Base-by-base conservation (phyloP, 1,140 invertebrate genomes). In the Brachionus rotundiformis region DNA sequence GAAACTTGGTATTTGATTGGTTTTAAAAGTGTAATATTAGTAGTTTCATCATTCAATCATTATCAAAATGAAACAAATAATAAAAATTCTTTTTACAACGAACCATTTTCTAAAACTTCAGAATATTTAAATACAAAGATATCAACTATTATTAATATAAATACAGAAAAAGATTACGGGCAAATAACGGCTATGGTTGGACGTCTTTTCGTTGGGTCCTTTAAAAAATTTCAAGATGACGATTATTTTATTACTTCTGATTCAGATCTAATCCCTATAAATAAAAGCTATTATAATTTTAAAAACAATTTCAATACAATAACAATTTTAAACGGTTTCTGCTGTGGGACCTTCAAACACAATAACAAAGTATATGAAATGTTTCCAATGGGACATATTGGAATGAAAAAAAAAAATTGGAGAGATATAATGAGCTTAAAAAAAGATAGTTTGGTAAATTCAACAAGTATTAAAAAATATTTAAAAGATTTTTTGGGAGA, bases 341-440 rank as follows among this genome's bases (percentile, higher is more conserved):
- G 73, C n/a, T 77, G 73, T 59, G 39, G 39, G 23, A 47, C 13
- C 13, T 77, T 77, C 49, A 13, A 3, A 3, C 8, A 25, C 19
- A 59, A 59, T 23, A 77, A 77, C 3, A 8, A 10, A 10, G 49
- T 13, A n/a, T 77, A 47, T 36, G 39, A 59, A 47, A 77, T 77
- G 73, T 59, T n/a, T 29, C 73, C 73, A 6, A 77, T 77, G 41
- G 73, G 73, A 16, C 73, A 77, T 16, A 77, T 77, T 47, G 73
- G 73, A 3, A 77, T 77, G 73, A 77, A 59, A 23, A 77, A 77
- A 77, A 59, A 77, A 49, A 11, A 29, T 23, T 77, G 73, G 73
- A 11, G 13, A 16, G 16, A 10, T 11, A 5, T 59, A 19, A 77
- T 77, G 73, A 19, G 33, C 2, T 8, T 49, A 8, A 33, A 19